Conservation (phyloP, 2,113 vertebrate genomes). For the Ctenodactylus gundi region DNA sequence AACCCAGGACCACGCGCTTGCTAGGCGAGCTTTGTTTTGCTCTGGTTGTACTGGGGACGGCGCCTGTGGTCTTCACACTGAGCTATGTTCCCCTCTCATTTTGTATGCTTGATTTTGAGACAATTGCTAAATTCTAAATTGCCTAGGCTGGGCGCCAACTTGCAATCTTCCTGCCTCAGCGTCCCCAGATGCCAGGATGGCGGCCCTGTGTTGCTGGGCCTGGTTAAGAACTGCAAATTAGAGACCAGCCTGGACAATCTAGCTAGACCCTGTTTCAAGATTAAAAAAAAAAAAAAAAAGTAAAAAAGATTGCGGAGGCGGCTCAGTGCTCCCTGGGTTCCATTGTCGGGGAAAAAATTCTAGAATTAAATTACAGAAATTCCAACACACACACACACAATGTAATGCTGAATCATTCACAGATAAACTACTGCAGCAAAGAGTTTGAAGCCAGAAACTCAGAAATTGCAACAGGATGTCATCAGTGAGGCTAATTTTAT, state of each 20-base stretch:
- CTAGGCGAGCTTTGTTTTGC: too few relatives aligned
- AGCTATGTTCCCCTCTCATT: too few relatives aligned
- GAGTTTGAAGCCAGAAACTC: neutral
- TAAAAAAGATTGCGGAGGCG: neutral
- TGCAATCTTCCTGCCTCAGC: too few relatives aligned
- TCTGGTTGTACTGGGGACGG: too few relatives aligned
- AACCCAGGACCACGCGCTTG: too few relatives aligned
- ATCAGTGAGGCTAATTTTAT: neutral
- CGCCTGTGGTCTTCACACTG: too few relatives aligned
- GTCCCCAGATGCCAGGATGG: too few relatives aligned
- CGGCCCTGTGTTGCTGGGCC: too few relatives aligned
- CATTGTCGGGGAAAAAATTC: neutral
- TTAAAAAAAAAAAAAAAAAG: neutral
- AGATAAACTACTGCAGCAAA: neutral
- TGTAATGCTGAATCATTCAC: neutral
- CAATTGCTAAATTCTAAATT: too few relatives aligned
- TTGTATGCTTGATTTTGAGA: too few relatives aligned
- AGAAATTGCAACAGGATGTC: neutral
- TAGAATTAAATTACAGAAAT: conserved; percentile 13
- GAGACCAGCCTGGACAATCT: neutral
- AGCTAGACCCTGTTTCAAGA: neutral
- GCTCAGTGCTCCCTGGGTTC: neutral
- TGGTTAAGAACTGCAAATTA: neutral
- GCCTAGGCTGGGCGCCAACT: too few relatives aligned
- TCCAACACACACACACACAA: neutral